Conservation (phyloP, 2,888 invertebrate species). For the Acronicta aceris region DNA sequence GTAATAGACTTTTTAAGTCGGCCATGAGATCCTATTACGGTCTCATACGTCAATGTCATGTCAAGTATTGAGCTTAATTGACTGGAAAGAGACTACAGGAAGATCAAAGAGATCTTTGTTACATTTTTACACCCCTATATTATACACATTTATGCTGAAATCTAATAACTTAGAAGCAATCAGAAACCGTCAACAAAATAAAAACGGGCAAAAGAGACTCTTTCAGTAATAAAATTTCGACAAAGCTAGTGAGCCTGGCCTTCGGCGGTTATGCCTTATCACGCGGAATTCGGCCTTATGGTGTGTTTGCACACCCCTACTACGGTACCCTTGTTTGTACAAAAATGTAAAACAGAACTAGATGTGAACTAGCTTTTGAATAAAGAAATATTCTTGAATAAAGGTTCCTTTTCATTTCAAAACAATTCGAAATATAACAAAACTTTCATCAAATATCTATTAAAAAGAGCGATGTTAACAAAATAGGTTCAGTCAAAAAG, state of each 20-base stretch:
- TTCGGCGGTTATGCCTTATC: conserved; percentile 70
- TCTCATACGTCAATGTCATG: background rate
- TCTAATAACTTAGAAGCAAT: conserved; percentile 16
- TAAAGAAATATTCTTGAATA: background rate
- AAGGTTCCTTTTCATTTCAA: no score
- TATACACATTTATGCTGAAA: conserved; percentile 5
- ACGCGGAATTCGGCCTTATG: conserved; percentile 62
- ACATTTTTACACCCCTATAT: background rate
- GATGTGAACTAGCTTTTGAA: conserved; percentile 16
- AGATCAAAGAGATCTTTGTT: background rate
- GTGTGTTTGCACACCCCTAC: conserved; percentile 69
- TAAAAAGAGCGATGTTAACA: no score
- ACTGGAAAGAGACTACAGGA: background rate
- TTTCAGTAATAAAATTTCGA: conserved; percentile 59
- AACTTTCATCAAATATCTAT: no score
- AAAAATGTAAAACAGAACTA: conserved; percentile 12
- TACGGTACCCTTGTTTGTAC: conserved; percentile 20
- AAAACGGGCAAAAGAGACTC: conserved; percentile 29
- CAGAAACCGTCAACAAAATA: conserved; percentile 10
- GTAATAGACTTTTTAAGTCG: no score
- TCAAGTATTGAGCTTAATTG: background rate
- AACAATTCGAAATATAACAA: no score
- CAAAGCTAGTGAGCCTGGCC: conserved; percentile 70
- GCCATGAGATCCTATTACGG: background rate
- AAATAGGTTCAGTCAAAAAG: no score